Evolutionary conservation across 2,888 invertebrate species (phyloP).

Genomic region (Hybos culiciformis): DNA sequence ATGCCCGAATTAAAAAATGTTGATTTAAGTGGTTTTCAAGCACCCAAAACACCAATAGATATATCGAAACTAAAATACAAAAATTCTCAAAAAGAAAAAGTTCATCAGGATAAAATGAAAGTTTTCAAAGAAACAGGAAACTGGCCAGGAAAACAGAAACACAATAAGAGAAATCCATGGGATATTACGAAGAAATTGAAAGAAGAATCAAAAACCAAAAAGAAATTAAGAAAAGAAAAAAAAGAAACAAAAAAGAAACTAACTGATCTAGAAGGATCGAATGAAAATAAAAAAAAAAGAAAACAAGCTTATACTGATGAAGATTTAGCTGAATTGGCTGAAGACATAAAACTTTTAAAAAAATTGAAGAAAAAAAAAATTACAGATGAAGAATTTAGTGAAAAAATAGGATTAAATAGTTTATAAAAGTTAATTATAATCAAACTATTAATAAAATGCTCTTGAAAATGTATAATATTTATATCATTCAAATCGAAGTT

Average conservation of each 20-base stretch:
- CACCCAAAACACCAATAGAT: constrained; percentile 46
- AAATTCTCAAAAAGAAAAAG: constrained; percentile 63
- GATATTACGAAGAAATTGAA: constrained; percentile 55
- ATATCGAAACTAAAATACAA: constrained; percentile 61
- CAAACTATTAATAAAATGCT: too few species aligned
- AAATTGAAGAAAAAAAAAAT: constrained; percentile 76
- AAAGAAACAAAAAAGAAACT: constrained; percentile 34
- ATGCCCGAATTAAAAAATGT: constrained; percentile 86
- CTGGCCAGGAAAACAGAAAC: constrained; percentile 52
- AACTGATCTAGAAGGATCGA: constrained; percentile 27
- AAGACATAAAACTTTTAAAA: constrained; percentile 71
- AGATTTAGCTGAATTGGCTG: constrained; percentile 62
- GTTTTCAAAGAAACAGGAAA: constrained; percentile 58
- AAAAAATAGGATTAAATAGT: constrained; percentile 41
- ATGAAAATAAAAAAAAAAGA: constrained; percentile 36
- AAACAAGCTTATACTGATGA: constrained; percentile 49
- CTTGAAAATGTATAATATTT: too few species aligned
- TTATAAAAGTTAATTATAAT: too few species aligned
- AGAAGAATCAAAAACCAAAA: constrained; percentile 41
- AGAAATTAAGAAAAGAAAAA: constrained; percentile 37
- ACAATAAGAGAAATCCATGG: constrained; percentile 55
- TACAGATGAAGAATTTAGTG: constrained; percentile 49
- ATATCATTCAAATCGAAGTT: too few species aligned
- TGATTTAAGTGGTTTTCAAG: constrained; percentile 37
- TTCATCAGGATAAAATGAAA: constrained; percentile 55